A percentile compares a stretch with the other conserved stretches of the same genome.
phyloP scores from a whole-genome alignment of 2,888 invertebrate genomes.

The Apantesis nais region DNA sequence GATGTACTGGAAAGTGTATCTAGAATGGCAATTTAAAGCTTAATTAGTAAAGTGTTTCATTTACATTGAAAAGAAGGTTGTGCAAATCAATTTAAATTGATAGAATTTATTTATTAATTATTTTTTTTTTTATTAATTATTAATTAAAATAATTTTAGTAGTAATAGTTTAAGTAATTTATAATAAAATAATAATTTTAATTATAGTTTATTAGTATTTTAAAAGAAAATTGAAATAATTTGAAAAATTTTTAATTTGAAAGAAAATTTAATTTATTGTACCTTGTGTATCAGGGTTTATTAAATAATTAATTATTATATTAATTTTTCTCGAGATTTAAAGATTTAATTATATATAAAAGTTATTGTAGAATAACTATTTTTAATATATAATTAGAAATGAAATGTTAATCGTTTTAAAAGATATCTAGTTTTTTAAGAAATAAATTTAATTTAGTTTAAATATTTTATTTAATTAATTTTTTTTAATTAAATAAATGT shows the following conservation, averaged over 20 bases:
- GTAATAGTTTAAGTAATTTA: conserved; percentile 79
- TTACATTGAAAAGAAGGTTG: conserved; percentile 88
- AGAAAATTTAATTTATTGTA: conserved; percentile 87
- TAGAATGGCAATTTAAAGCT: conserved; percentile 88
- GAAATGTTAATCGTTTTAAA: conserved; percentile 88
- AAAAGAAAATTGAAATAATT: conserved; percentile 81
- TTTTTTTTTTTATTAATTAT: conserved; percentile 70
- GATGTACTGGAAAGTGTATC: conserved; percentile 90
- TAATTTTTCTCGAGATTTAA: conserved; percentile 87
- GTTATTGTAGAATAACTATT: conserved; percentile 87
- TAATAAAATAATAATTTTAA: conserved; percentile 82
- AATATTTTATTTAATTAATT: conserved; percentile 34
- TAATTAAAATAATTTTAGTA: conserved; percentile 50
- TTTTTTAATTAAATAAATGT: conserved; percentile 64
- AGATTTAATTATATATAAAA: conserved; percentile 86
- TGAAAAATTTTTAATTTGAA: conserved; percentile 74
- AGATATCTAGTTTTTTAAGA: conserved; percentile 89
- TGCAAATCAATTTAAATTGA: too few species aligned
- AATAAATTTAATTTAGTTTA: conserved; percentile 82
- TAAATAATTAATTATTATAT: conserved; percentile 75
- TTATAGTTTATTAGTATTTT: conserved; percentile 86
- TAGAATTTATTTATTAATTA: conserved; percentile 70
- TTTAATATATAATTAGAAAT: conserved; percentile 86
- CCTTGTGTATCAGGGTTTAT: conserved; percentile 91
- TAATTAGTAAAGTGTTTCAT: conserved; percentile 87